Evolutionary conservation across 2,888 invertebrate species (phyloP), one percentile per base, ranked within the genome.

Genomic region (Drosophila hawaiiensis): DNA sequence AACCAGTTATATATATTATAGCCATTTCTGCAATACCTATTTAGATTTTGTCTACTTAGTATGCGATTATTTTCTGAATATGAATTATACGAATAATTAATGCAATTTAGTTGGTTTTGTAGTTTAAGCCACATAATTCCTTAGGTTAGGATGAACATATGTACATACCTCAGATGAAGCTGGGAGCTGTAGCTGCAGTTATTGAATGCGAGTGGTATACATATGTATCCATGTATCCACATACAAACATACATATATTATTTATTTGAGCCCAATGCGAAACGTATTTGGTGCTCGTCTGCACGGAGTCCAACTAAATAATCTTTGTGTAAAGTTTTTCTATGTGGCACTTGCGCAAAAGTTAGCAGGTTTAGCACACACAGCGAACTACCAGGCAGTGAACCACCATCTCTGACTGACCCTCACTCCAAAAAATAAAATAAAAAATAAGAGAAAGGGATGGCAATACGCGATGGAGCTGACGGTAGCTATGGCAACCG

Each of bases 241-340:
- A 47, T 47, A 16, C 2, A 47, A 7, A 22, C 22, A 47, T 31
- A 53, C 31, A 65, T 52, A 50, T 62, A 29, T 31, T 68, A 12
- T 39, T 54, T 65, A 61, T 60, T 28, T 49, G n/a, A 12, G 41
- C 10, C 9, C 55, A 54, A 31, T 49, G 43, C 29, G 35, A 52
- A 63, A 56, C 68, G 53, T 74, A 75, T 79, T 64, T 67, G 55
- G 52, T 53, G 41, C 39, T 60, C 52, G 41, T 29, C 52, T 29
- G 55, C 64, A 52, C 68, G 39, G 67, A 61, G 33, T 58, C 63
- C 54, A 75, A 68, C 85, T 80, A 85, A 85, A 80, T 85, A 85
- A 85, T 83, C 80, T 80, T 82, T 80, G 75, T 72, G 59, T 54
- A 76, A 89, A 85, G 78, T 83, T 84, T 73, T 77, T 65, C 83